These are phyloP conservation scores for Nesoenas mayeri DNA, from an alignment of 2,113 vertebrate species.

Conservation along the genomic window DNA sequence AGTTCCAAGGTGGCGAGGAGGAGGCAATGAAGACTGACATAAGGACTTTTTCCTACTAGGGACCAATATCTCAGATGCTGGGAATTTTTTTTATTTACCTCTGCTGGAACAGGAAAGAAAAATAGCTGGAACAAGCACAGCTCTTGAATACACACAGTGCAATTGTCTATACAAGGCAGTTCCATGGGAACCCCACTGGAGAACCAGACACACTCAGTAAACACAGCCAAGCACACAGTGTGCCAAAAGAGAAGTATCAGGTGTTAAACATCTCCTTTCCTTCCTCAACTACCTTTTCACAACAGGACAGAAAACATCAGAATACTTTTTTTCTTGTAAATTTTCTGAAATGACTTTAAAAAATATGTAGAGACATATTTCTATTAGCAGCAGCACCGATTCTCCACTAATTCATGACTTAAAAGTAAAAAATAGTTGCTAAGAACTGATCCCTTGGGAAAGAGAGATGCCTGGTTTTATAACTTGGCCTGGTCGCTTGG, in stretches of 20 bases:
- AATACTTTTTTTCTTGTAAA: background rate
- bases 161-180: background rate
- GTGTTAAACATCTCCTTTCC: background rate
- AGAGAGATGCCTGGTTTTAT: background rate
- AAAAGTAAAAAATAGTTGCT: background rate
- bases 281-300: background rate
- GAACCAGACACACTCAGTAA: background rate
- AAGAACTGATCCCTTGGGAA: background rate
- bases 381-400: background rate
- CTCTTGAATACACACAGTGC: fast-evolving
- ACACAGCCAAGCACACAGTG: fast-evolving
- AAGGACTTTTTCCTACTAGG: background rate
- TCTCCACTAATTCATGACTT: background rate
- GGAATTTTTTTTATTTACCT: conserved; percentile 10
- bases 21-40: background rate
- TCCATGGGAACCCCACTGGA: background rate
- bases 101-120: background rate
- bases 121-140: background rate
- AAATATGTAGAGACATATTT: background rate
- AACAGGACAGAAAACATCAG: background rate
- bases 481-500: background rate
- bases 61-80: background rate
- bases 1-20: background rate
- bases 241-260: background rate
- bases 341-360: background rate